Percentiles rank a stretch among this genome's conserved stretches.
phyloP scores from a whole-genome alignment of 2,797 vertebrate genomes.

The Champsocephalus gunnari region DNA sequence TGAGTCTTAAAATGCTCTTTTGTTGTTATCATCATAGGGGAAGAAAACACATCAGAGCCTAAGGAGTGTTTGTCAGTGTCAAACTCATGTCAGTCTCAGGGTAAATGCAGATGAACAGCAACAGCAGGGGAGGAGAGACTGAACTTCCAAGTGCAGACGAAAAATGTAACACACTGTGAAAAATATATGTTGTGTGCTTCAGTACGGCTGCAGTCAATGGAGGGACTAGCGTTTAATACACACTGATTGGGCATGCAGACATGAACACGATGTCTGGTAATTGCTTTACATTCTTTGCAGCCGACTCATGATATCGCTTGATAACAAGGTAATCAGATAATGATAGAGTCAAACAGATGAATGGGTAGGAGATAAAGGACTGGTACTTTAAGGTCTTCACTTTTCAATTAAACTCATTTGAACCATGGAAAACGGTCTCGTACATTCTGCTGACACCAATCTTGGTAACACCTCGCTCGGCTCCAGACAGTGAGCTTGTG shows the following conservation, averaged over 20 bases:
- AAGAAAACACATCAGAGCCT: slow-evolving; percentile 63
- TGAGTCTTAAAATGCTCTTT: slow-evolving; percentile 71
- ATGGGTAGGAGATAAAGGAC: slow-evolving; percentile 51
- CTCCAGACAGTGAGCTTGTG: slow-evolving; percentile 12
- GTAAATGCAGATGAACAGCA: slow-evolving; percentile 71
- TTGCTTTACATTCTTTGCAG: slow-evolving; percentile 55
- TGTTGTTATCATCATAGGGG: slow-evolving; percentile 70
- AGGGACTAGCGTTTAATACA: slow-evolving; percentile 32
- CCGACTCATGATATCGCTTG: slow-evolving; percentile 45
- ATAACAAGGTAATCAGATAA: slow-evolving; percentile 65
- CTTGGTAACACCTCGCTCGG: not conserved
- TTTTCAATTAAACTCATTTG: slow-evolving; percentile 72
- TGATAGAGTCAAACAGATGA: slow-evolving; percentile 60
- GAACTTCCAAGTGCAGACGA: slow-evolving; percentile 43
- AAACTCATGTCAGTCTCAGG: slow-evolving; percentile 70
- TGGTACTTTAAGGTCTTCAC: slow-evolving; percentile 50
- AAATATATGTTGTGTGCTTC: slow-evolving; percentile 43
- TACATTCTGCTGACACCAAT: slow-evolving; percentile 59
- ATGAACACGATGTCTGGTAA: slow-evolving; percentile 44
- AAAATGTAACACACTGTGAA: slow-evolving; percentile 28
- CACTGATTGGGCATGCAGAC: slow-evolving; percentile 25
- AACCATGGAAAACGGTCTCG: slow-evolving; percentile 58
- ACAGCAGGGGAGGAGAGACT: slow-evolving; percentile 63
- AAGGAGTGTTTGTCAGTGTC: slow-evolving; percentile 67
- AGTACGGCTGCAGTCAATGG: slow-evolving; percentile 15